Base-by-base conservation (phyloP, 2,888 invertebrate species). In the Mesodorylaimus sp. region DNA sequence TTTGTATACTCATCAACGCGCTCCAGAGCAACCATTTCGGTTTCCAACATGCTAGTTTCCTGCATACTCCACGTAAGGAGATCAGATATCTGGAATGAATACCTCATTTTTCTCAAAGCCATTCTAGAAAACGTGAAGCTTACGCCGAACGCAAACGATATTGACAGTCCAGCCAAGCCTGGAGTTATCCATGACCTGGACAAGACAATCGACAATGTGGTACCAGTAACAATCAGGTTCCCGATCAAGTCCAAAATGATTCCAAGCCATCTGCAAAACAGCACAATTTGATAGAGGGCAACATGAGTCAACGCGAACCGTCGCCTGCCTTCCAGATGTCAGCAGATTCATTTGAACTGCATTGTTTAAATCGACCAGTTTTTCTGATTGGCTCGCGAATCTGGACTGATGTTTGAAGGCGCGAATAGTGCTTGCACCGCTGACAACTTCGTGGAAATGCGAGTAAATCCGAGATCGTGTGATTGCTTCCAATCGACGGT, bases 191-290 rank as follows among this genome's bases (percentile, higher is more conserved):
- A 26, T 10, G n/a, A 19, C 13, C 50, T 37, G 5, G 19, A 23
- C 48, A 87, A 69, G 2, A 91, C 88, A 43, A 85, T 83, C 69
- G 91, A 88, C 52, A 93, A 66, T 0, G 88, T 81, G 3, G 91
- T 79, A 67, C 86, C 88, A 66, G 93, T 79, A 58, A 91, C 87
- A 57, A 93, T 84, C 53, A 83, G 71, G 70, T 88, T 91, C 55
- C 91, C 91, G 50, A 91, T 81, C 79, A 86, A 83, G 72, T 93
- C 91, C 52, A 93, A 72, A 36, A 91, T 76, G 29, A 93, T 76
- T 1, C 88, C 86, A 57, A 93, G 71, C 93, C 93, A 93, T 62
- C 89, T 80, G 32, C 7, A 45, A 45, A 39, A n/a, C 7, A 10
- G 21, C 10, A n/a, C n/a, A n/a, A n/a, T n/a, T n/a, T n/a, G n/a